Conservation (phyloP, 2,888 invertebrate genomes). For the Oasisia sp. region DNA sequence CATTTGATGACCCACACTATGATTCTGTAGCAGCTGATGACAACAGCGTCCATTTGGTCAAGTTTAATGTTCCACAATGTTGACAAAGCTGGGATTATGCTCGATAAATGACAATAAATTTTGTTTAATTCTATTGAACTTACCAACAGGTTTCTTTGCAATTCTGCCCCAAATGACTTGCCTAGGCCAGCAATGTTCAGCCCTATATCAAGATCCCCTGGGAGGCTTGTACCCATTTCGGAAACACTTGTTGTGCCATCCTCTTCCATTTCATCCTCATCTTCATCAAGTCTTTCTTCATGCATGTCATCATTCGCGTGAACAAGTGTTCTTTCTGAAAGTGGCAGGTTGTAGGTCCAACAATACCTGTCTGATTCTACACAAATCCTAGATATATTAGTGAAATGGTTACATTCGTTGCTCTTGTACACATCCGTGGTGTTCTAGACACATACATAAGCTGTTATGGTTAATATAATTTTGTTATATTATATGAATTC, state of each 20-base stretch:
- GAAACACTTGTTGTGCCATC: background rate
- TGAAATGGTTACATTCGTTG: background rate
- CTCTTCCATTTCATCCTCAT: background rate
- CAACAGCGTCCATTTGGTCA: background rate
- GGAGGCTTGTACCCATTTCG: background rate
- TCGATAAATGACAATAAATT: background rate
- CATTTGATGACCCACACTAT: background rate
- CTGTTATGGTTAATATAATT: too few species aligned
- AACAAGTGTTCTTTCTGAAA: background rate
- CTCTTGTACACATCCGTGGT: background rate
- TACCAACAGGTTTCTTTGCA: background rate
- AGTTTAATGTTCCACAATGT: background rate
- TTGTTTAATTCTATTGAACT: background rate
- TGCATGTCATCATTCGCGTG: background rate
- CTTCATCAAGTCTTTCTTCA: background rate
- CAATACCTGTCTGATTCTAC: background rate
- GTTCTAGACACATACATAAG: background rate
- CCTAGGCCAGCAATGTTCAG: background rate
- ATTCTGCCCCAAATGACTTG: constrained; percentile 2
- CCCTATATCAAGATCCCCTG: background rate
- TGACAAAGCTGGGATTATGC: background rate
- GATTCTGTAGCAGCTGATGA: background rate
- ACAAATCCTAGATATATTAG: background rate
- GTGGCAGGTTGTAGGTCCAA: background rate
- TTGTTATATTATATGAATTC: too few species aligned